Evolutionary conservation across 2,797 vertebrate species (phyloP), one percentile per base, ranked within the genome.

Genomic region (Acrossocheilus wenchowensis): DNA sequence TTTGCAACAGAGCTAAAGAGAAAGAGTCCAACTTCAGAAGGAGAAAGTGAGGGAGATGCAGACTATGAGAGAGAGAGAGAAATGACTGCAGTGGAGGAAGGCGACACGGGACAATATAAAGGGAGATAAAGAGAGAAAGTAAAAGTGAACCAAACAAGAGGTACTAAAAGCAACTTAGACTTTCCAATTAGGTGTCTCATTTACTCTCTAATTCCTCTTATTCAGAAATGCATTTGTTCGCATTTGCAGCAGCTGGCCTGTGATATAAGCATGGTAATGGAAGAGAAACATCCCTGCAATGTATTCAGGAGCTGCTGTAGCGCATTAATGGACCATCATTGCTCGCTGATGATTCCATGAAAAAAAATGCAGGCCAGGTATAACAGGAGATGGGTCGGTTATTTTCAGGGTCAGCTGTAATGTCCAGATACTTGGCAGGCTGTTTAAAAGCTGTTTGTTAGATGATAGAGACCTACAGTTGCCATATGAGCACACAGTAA

Each of bases 181-280:
- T 92, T 94, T 94, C 92, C 94, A 95, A 95, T 95, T 95, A 95
- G 96, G 95, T 95, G 94, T 95, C 92, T 95, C 94, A 96, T 96
- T 96, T 95, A 93, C 90, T 89, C 91, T 88, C 89, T 95, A 94
- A 96, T 96, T 95, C 92, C 90, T 95, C 92, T 93, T 92, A 93
- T 94, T 94, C 93, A 91, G 89, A 89, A 91, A 90, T 89, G 91
- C 92, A 89, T 93, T 94, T 91, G 92, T 91, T 94, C 90, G 93
- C 91, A 94, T 93, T 92, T 91, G 91, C 91, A 91, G 93, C 89
- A 48, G 93, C 91, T 90, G 92, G 90, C 91, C 88, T 91, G 92
- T 93, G 92, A 94, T 93, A 93, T 92, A 86, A 88, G 82, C 34
- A 86, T 72, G 89, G 89, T 94, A 94, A 95, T 94, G 90, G 93